Percentiles rank a stretch among this genome's conserved stretches.
These are phyloP conservation scores for Drosophila paramelanica DNA, from an alignment of 2,888 invertebrate species.

Conservation along the genomic window DNA sequence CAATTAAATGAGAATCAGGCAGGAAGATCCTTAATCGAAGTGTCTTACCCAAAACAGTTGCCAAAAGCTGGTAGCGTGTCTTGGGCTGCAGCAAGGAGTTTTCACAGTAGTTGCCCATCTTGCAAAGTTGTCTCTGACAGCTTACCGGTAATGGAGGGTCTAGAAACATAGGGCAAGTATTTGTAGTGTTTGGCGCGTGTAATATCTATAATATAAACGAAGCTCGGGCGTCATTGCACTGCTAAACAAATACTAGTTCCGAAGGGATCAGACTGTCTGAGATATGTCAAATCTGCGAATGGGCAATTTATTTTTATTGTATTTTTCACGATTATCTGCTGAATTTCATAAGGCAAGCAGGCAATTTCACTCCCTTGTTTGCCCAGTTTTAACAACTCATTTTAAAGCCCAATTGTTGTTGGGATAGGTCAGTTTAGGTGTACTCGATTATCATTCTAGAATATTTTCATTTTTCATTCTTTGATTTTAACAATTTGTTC, in stretches of 20 bases:
- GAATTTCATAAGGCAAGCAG: constrained; percentile 14
- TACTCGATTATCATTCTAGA: neutral
- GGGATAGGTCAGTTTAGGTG: neutral
- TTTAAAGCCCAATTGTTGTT: neutral
- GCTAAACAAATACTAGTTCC: neutral
- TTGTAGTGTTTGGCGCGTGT: neutral
- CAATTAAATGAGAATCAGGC: too few relatives aligned
- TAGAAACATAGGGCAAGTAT: neutral
- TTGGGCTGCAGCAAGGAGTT: constrained; percentile 1
- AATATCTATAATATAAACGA: neutral
- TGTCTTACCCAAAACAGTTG: constrained; percentile 67
- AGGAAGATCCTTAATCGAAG: neutral
- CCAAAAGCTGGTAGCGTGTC: constrained; percentile 69
- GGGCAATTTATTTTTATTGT: neutral
- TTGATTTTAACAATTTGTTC: too few relatives aligned
- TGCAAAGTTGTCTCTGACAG: too few relatives aligned
- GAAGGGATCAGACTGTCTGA: neutral
- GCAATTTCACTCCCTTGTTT: neutral
- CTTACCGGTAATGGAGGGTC: too few relatives aligned
- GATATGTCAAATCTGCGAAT: neutral
- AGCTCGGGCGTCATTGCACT: neutral
- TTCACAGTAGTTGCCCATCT: neutral
- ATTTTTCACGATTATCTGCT: neutral
- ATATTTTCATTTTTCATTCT: neutral
- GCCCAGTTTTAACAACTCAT: neutral